A percentile compares a stretch with the other conserved stretches of the same genome.
Evolutionary conservation across 2,888 invertebrate species (phyloP).

Genomic region (Drosophila barbarae): DNA sequence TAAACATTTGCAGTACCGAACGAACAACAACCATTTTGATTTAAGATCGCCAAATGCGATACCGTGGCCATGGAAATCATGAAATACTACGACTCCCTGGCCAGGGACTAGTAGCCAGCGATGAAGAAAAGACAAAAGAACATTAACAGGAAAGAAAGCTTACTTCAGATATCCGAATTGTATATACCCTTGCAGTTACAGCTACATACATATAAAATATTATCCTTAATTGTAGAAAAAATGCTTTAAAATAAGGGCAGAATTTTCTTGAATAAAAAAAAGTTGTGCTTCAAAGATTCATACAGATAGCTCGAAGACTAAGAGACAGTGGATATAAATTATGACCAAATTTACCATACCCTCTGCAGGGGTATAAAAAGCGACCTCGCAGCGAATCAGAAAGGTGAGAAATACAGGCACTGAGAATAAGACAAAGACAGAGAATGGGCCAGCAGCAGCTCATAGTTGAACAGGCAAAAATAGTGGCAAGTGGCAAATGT

Average conservation of each 20-base stretch:
- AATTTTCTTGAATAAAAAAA: background rate
- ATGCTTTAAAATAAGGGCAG: background rate
- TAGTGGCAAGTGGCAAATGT: slow-evolving; percentile 72
- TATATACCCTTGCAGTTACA: background rate
- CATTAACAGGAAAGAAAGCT: slow-evolving; percentile 38
- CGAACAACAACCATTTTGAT: slow-evolving; percentile 54
- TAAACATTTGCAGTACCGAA: slow-evolving; percentile 9
- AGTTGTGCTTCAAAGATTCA: background rate
- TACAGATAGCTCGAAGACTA: background rate
- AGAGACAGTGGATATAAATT: too few relatives aligned
- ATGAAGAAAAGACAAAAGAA: slow-evolving; percentile 22
- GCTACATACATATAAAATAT: background rate
- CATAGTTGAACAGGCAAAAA: slow-evolving; percentile 54
- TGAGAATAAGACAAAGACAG: slow-evolving; percentile 11
- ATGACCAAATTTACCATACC: background rate
- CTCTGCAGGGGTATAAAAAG: slow-evolving; percentile 31
- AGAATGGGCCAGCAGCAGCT: slow-evolving; percentile 8
- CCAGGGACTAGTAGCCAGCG: slow-evolving; percentile 29
- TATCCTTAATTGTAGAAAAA: background rate
- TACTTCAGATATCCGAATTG: too few relatives aligned
- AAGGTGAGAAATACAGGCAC: slow-evolving; percentile 67
- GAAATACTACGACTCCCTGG: slow-evolving; percentile 50
- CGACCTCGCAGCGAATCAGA: slow-evolving; percentile 18
- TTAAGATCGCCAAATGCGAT: slow-evolving; percentile 67
- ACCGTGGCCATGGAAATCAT: slow-evolving; percentile 63